Conservation (phyloP, 2,888 invertebrate species). For the Ophion ventricosus region DNA sequence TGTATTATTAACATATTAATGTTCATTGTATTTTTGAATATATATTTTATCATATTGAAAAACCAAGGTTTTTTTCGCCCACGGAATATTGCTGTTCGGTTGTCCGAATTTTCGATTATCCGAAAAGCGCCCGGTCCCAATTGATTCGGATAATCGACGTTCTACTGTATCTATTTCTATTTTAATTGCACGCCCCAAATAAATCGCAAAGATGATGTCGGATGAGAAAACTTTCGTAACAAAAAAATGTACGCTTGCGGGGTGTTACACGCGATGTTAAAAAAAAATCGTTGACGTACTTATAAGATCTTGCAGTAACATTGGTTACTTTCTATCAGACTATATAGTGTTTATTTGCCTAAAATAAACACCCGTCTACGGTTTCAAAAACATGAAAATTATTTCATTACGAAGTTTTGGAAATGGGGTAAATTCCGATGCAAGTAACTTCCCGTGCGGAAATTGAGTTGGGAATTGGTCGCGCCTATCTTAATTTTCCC, state of each 20-base stretch:
- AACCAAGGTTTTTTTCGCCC: too few species aligned
- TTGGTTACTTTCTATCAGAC: background rate
- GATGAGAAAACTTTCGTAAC: background rate
- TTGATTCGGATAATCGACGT: too few species aligned
- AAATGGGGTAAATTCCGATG: background rate
- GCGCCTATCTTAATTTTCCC: too few species aligned
- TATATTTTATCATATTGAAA: too few species aligned
- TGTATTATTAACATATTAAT: too few species aligned
- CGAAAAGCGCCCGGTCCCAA: too few species aligned
- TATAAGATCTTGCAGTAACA: background rate
- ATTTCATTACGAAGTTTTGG: background rate
- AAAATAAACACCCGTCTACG: background rate
- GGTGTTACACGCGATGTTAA: background rate
- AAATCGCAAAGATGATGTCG: background rate
- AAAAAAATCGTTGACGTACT: background rate
- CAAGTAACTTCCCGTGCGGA: too few species aligned
- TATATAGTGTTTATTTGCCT: background rate
- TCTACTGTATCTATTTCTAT: too few species aligned
- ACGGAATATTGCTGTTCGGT: too few species aligned
- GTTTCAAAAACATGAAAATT: background rate
- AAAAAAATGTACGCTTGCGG: background rate
- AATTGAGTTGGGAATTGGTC: too few species aligned
- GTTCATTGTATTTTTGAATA: too few species aligned
- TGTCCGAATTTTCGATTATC: too few species aligned
- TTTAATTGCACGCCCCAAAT: background rate